Evolutionary conservation across 2,888 invertebrate species (phyloP), one percentile per base, ranked within the genome.

Genomic region (Trisateles emortualis): DNA sequence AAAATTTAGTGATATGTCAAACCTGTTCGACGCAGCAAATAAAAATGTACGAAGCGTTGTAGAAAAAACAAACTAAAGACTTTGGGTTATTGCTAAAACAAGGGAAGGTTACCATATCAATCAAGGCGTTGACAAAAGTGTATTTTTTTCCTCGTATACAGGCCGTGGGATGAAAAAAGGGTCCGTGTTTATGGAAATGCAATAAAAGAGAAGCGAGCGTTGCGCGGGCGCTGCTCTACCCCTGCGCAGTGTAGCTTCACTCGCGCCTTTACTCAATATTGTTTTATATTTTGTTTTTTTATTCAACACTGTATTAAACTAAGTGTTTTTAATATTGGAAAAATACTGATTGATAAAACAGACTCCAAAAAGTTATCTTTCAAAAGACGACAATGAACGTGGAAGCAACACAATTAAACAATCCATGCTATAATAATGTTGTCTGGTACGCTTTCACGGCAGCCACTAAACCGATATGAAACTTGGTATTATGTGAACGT

Each of bases 1-100:
- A 83, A 87, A 91, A 92, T 92, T 92, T 92, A 92, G 91, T 91
- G 90, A 92, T 88, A 90, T 90, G 92, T 92, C 92, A 91, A 90
- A 89, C 86, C 81, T 83, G 87, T 87, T 85, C 82, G 88, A 88
- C 86, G 90, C 83, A 80, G 80, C 86, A 90, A 90, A 92, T 90
- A 91, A 91, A 92, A 92, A 90, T 86, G 85, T 89, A 88, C 83
- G 81, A 84, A 74, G 66, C 73, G 75, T 75, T 74, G 76, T 74
- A 65, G 74, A 80, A 84, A 87, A 86, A 66, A 67, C 69, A 77
- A 74, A 55, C 71, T 75, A 78, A 81, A 77, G 81, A 74, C 81
- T 83, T 60, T 81, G 86, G 89, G 88, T 86, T 90, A 89, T 88
- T 90, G 90, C 90, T 92, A 92, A 92, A 92, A 92, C 92, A 92